These are phyloP conservation scores for Karalla daura DNA, from an alignment of 2,797 vertebrate genomes.

Conservation along the genomic window DNA sequence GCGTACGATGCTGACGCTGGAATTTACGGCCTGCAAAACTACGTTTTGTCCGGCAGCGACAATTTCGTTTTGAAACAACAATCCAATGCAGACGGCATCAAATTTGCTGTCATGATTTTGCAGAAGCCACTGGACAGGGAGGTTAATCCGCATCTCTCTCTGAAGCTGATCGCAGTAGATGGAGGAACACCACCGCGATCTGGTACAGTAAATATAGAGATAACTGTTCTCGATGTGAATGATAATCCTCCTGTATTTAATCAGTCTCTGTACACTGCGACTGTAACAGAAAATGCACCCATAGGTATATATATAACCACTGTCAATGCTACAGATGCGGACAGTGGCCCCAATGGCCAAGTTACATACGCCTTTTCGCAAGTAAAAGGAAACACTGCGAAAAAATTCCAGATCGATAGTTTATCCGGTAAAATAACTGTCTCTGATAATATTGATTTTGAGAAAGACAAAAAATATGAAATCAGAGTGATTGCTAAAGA, in stretches of 20 bases:
- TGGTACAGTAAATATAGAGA: slow-evolving; percentile 65
- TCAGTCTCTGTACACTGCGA: slow-evolving; percentile 71
- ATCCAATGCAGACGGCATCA: slow-evolving; percentile 54
- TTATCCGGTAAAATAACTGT: slow-evolving; percentile 60
- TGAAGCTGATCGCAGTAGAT: slow-evolving; percentile 68
- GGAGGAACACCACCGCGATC: slow-evolving; percentile 72
- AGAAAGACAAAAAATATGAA: slow-evolving; percentile 66
- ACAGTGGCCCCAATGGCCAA: slow-evolving; percentile 57
- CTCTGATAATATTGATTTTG: slow-evolving; percentile 66
- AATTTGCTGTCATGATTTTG: slow-evolving; percentile 56
- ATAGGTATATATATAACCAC: slow-evolving; percentile 47
- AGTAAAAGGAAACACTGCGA: slow-evolving; percentile 30
- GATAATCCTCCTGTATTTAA: slow-evolving; percentile 77
- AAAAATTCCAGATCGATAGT: slow-evolving; percentile 53
- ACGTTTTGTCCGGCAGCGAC: slow-evolving; percentile 47
- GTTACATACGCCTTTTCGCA: slow-evolving; percentile 72
- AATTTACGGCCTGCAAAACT: slow-evolving; percentile 53
- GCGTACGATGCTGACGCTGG: slow-evolving; percentile 68
- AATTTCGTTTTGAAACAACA: slow-evolving; percentile 63
- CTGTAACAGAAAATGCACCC: slow-evolving; percentile 61
- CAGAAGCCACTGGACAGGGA: slow-evolving; percentile 68
- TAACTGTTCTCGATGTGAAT: slow-evolving; percentile 74
- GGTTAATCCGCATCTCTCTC: background rate
- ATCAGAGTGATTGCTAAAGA: slow-evolving; percentile 76
- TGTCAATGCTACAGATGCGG: slow-evolving; percentile 72